phyloP scores from a whole-genome alignment of 2,888 invertebrate species.

The Acanthosepion lycidas region DNA sequence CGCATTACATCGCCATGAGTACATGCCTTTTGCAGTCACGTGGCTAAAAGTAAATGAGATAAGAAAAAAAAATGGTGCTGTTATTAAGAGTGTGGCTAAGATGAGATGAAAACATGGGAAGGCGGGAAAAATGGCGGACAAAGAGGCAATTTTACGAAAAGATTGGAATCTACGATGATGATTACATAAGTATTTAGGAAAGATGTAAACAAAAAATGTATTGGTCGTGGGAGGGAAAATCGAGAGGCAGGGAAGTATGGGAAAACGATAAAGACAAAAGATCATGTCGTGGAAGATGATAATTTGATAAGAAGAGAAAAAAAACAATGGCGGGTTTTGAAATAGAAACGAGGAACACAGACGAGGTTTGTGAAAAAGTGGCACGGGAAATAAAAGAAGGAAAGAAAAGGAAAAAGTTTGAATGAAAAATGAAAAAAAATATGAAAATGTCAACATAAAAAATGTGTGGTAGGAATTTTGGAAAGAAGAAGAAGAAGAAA shows the following conservation, averaged over 20 bases:
- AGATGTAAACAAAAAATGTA: not conserved
- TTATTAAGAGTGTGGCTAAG: not conserved
- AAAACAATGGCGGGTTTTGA: not conserved
- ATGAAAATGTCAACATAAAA: too few species aligned
- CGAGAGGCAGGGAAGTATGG: not conserved
- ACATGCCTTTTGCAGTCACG: not conserved
- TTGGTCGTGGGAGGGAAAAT: too few species aligned
- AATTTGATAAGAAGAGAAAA: not conserved
- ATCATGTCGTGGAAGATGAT: not conserved
- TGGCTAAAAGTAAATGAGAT: not conserved
- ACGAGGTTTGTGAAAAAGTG: too few species aligned
- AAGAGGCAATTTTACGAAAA: not conserved
- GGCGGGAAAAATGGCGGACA: not conserved
- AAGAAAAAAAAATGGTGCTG: not conserved
- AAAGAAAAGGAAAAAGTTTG: too few species aligned
- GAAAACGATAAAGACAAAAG: not conserved
- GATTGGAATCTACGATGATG: not conserved
- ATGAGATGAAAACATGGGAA: not conserved
- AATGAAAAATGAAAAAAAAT: too few species aligned
- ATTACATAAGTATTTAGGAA: not conserved
- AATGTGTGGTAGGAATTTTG: too few species aligned
- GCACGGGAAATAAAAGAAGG: too few species aligned
- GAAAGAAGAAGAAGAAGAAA: not conserved
- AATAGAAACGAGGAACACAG: not conserved
- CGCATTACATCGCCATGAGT: not conserved